Evolutionary conservation across 2,113 vertebrate genomes (phyloP), one percentile per base, ranked within the genome.

Genomic region (Falco punctatus): DNA sequence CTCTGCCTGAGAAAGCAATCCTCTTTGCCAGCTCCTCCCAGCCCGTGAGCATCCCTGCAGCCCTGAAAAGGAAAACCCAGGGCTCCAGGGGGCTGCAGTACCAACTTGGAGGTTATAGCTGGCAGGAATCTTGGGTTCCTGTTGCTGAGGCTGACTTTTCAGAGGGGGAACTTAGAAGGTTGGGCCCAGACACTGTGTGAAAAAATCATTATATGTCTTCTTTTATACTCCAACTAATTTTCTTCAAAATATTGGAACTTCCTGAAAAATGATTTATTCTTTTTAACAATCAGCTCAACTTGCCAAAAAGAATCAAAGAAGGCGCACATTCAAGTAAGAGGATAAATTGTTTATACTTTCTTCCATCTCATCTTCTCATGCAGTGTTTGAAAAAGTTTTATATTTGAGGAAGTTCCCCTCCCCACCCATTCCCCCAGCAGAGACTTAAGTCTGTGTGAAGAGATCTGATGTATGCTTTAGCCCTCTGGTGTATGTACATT

Each of bases 61-160:
- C 27, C 11, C 28, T 52, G 61, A 44, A 82, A 22, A 62, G 23
- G 52, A 77, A 57, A 32, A 33, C 30, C 14, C 23, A 28, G 54
- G 15, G 55, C 2, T 73, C 59, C 52, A 51, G 13, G 6, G 24
- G 46, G 49, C 40, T 84, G 35, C 23, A 52, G 10, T 11, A 18
- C 24, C 51, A 19, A 4, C 75, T 40, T 23, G 0, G 4, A 14
- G 1, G 2, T 30, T 24, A 10, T 0, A 81, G 19, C 11, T 28
- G 61, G 18, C 19, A 35, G 46, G 28, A 80, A 13, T 35, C 33
- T 86, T 27, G 40, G 35, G 11, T 10, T 91, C 16, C 30, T 66
- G 7, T n/a, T 57, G 22, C 28, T 64, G 54, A 69, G 27, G 24
- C 35, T 59, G 27, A 61, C 38, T 33, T 87, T 59, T 79, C 61